A percentile compares a stretch with the other conserved stretches of the same genome.
Conservation (phyloP, 2,113 vertebrate genomes). For the Leptodactylus fuscus region DNA sequence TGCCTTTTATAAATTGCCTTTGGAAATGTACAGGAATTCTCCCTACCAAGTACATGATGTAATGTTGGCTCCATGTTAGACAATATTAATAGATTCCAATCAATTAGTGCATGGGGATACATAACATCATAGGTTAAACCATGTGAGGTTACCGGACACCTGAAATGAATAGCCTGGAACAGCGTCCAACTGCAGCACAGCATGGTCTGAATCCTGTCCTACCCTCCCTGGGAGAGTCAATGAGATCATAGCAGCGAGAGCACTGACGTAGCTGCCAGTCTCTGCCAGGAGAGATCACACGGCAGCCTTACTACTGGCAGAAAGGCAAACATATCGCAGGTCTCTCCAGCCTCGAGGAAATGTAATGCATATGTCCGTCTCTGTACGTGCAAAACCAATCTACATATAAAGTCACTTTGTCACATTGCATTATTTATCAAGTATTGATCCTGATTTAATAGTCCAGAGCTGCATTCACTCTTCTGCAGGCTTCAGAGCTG, state of each 20-base stretch:
- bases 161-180: not conserved
- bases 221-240: constrained; percentile 6
- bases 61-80: not conserved
- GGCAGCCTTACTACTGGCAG: not conserved
- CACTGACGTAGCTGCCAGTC: not conserved
- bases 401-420: not conserved
- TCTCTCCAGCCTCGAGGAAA: not conserved
- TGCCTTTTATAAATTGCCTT: not conserved
- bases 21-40: not conserved
- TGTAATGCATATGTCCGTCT: not conserved
- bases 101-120: not conserved
- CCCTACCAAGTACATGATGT: not conserved
- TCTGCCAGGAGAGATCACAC: not conserved
- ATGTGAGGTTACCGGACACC: not conserved
- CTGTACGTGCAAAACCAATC: not conserved
- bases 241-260: constrained; percentile 41
- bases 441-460: not conserved
- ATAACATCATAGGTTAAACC: not conserved
- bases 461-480: not conserved
- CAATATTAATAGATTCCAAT: not conserved
- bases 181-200: constrained; percentile 12
- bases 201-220: not conserved
- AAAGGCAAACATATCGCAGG: not conserved
- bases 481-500: not conserved
- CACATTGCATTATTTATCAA: not conserved